A percentile compares a stretch with the other conserved stretches of the same genome.
These are phyloP conservation scores for Tetramorium alpestre DNA, from an alignment of 1,140 invertebrate species.

Conservation along the genomic window DNA sequence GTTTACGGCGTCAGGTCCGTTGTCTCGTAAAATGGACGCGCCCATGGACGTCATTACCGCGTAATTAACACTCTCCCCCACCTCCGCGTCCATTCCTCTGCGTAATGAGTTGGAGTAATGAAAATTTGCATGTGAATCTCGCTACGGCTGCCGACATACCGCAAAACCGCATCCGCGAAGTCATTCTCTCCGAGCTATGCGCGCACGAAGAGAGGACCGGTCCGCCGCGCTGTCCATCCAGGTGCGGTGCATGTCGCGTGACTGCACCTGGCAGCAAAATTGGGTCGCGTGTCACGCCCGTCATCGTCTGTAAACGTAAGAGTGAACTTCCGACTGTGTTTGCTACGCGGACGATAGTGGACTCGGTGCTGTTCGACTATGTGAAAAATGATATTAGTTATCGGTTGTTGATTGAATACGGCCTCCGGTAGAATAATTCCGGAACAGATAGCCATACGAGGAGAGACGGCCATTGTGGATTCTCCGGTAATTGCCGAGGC, in stretches of 20 bases:
- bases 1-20: background rate
- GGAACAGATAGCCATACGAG: constrained; percentile 27
- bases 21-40: constrained; percentile 44
- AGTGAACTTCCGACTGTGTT: constrained; percentile 13
- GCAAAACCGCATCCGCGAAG: constrained; percentile 17
- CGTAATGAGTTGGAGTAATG: constrained; percentile 45
- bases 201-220: background rate
- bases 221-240: background rate
- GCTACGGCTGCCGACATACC: constrained; percentile 3
- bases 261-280: constrained; percentile 38
- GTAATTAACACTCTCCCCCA: constrained; percentile 57
- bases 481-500: constrained; percentile 18
- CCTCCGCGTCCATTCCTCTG: background rate
- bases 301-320: constrained; percentile 22
- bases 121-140: constrained; percentile 60
- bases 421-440: constrained; percentile 31
- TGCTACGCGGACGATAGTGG: background rate
- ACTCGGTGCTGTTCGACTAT: background rate
- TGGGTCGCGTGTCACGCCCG: constrained; percentile 34
- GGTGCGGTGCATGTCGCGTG: constrained; percentile 4
- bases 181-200: constrained; percentile 18
- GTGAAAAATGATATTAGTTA: constrained; percentile 38
- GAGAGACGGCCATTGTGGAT: constrained; percentile 23
- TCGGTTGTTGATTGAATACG: constrained; percentile 34
- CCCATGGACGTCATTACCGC: constrained; percentile 58